These are phyloP conservation scores for Anniella stebbinsi DNA, from an alignment of 2,797 vertebrate genomes.

Conservation along the genomic window DNA sequence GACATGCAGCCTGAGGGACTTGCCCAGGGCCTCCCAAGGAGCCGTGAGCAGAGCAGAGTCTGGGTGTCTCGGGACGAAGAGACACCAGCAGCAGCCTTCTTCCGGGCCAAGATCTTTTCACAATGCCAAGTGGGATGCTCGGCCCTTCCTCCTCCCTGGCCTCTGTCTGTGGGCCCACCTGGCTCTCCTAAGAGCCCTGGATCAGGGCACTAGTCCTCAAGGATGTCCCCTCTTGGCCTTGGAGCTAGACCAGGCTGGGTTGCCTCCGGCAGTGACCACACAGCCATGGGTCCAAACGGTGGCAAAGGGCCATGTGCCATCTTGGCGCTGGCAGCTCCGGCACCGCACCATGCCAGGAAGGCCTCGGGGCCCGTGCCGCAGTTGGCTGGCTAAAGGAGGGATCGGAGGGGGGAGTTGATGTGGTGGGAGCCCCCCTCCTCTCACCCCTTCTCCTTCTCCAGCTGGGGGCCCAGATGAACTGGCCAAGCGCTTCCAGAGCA, in stretches of 20 bases:
- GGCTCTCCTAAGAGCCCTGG: not conserved
- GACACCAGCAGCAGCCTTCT: not conserved
- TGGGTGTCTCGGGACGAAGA: not conserved
- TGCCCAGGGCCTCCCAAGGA: not conserved
- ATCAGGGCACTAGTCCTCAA: not conserved
- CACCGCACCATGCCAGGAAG: too few relatives aligned
- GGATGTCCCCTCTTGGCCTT: not conserved
- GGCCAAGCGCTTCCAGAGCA: slow-evolving; percentile 41
- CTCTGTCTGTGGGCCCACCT: not conserved
- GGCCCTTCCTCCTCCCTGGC: not conserved
- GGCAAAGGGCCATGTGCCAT: not conserved
- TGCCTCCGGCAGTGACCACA: not conserved
- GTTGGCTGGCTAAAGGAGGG: too few relatives aligned
- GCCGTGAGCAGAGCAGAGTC: not conserved
- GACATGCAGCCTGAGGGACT: not conserved
- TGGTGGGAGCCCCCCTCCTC: not conserved
- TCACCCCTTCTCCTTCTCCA: not conserved
- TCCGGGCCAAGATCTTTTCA: too few relatives aligned
- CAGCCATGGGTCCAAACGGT: not conserved
- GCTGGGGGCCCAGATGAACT: slow-evolving; percentile 67
- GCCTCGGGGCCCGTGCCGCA: too few relatives aligned
- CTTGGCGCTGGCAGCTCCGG: not conserved
- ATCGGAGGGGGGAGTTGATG: too few relatives aligned
- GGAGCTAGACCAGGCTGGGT: not conserved
- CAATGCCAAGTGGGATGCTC: too few relatives aligned